These are phyloP conservation scores for Synanthedon formicaeformis DNA, from an alignment of 2,888 invertebrate genomes.

Conservation along the genomic window DNA sequence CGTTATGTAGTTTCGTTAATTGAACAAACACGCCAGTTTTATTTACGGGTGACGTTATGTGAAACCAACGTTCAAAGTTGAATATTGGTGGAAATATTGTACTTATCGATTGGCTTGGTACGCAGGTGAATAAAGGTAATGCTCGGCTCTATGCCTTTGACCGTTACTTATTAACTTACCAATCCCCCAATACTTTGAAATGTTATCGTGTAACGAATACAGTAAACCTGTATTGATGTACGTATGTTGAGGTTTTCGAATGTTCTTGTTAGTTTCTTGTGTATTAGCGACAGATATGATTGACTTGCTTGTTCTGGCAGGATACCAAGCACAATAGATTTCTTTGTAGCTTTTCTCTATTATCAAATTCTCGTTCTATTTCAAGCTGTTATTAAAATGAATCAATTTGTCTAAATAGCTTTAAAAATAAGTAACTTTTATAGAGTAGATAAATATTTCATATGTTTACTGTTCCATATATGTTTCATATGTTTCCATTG, in stretches of 20 bases:
- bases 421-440: too few species aligned
- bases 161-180: background rate
- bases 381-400: too few species aligned
- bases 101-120: slow-evolving; percentile 19
- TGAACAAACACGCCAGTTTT: slow-evolving; percentile 41
- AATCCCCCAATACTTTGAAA: background rate
- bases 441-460: too few species aligned
- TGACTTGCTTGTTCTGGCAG: background rate
- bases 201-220: background rate
- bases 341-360: background rate
- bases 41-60: slow-evolving; percentile 56
- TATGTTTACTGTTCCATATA: too few species aligned
- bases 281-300: background rate
- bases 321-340: background rate
- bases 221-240: background rate
- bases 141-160: background rate
- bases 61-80: slow-evolving; percentile 34
- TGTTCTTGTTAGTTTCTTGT: background rate
- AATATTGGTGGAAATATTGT: slow-evolving; percentile 34
- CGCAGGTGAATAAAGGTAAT: slow-evolving; percentile 35
- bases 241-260: background rate
- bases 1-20: slow-evolving; percentile 29
- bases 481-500: too few species aligned
- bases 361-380: too few species aligned
- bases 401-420: too few species aligned